Conservation (phyloP, 2,797 vertebrate species). For the Sebastes hubbsi region DNA sequence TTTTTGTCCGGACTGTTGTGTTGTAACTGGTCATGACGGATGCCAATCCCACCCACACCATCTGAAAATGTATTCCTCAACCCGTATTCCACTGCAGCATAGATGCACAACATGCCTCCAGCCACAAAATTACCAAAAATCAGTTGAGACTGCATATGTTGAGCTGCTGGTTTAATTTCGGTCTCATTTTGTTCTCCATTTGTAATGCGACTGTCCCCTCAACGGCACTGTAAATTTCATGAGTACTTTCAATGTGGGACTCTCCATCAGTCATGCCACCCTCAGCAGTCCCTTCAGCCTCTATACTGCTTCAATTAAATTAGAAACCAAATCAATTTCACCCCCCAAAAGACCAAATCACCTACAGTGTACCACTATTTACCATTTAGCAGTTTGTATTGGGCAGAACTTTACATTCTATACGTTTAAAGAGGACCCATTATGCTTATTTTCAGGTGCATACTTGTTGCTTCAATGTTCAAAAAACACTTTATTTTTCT, state of each 20-base stretch:
- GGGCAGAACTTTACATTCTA: not conserved
- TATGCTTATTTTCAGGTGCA: no score
- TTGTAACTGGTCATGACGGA: constrained; percentile 1
- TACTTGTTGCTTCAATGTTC: no score
- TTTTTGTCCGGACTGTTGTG: not conserved
- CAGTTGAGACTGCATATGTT: not conserved
- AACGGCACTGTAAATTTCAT: constrained; percentile 1
- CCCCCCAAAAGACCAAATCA: constrained; percentile 12
- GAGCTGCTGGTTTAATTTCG: constrained; percentile 20
- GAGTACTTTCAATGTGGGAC: constrained; percentile 5
- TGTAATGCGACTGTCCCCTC: constrained; percentile 1
- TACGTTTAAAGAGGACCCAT: not conserved
- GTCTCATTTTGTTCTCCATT: constrained; percentile 9
- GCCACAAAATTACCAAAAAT: constrained; percentile 9
- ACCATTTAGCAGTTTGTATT: not conserved
- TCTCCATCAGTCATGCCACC: constrained; percentile 18
- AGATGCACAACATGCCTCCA: not conserved
- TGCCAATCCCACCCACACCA: constrained; percentile 3
- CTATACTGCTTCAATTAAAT: constrained; percentile 10
- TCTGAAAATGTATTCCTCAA: constrained; percentile 18
- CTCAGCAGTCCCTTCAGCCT: constrained; percentile 6
- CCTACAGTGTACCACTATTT: not conserved
- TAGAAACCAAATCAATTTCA: constrained; percentile 29
- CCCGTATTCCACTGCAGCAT: not conserved
- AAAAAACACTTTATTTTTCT: no score